These are phyloP conservation scores for Mythimna vitellina DNA, from an alignment of 2,888 invertebrate genomes.

Conservation along the genomic window DNA sequence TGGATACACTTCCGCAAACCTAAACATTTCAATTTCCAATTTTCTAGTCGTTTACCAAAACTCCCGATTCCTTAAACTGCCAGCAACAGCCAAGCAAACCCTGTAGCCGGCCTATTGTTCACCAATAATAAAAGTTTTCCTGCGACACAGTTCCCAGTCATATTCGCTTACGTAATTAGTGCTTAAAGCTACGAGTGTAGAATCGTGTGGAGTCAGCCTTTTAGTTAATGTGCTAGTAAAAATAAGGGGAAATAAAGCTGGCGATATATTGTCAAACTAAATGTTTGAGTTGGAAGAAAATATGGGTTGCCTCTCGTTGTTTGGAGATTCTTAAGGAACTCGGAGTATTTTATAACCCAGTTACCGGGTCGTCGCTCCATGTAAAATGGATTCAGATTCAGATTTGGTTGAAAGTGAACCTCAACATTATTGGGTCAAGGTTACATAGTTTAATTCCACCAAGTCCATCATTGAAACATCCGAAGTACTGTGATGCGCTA, in stretches of 20 bases:
- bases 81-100: conserved; percentile 40
- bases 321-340: too few relatives aligned
- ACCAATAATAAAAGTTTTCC: conserved; percentile 70
- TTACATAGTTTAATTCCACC: too few relatives aligned
- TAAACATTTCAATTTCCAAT: background rate
- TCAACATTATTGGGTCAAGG: too few relatives aligned
- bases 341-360: too few relatives aligned
- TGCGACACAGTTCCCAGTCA: conserved; percentile 60
- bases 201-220: conserved; percentile 23
- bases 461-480: too few relatives aligned
- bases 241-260: conserved; percentile 7
- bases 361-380: too few relatives aligned
- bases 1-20: background rate
- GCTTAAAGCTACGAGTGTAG: conserved; percentile 43
- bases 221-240: conserved; percentile 10
- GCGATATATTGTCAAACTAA: conserved; percentile 11
- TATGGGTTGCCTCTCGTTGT: background rate
- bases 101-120: conserved; percentile 61
- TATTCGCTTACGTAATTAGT: conserved; percentile 67
- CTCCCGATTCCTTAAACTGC: background rate
- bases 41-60: conserved; percentile 19
- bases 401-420: too few relatives aligned
- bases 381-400: too few relatives aligned
- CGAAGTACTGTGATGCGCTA: too few relatives aligned
- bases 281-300: background rate